phyloP scores from a whole-genome alignment of 2,797 vertebrate genomes.

The Sebastes vulpes region DNA sequence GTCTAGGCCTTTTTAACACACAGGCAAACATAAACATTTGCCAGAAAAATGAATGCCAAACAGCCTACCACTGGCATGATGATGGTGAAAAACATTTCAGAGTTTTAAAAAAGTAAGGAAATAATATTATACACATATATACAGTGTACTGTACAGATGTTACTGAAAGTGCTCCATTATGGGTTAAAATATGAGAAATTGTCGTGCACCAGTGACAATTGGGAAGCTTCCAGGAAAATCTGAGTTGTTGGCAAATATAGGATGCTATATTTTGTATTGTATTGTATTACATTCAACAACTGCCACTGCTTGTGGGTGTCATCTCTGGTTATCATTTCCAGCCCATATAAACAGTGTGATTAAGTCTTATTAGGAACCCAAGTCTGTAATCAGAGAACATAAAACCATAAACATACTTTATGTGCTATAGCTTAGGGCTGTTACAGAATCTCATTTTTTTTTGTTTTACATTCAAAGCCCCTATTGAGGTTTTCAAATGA shows the following conservation, averaged over 20 bases:
- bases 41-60: slow-evolving; percentile 20
- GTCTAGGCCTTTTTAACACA: slow-evolving; percentile 32
- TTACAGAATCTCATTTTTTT: not conserved
- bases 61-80: not conserved
- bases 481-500: not conserved
- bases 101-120: not conserved
- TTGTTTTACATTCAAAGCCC: not conserved
- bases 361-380: not conserved
- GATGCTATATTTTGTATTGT: not conserved
- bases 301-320: not conserved
- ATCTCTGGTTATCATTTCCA: not conserved
- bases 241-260: not conserved
- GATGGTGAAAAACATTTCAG: not conserved
- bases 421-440: not conserved
- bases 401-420: not conserved
- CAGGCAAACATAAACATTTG: slow-evolving; percentile 27
- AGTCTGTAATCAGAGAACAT: not conserved
- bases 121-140: too few relatives aligned
- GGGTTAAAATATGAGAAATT: not conserved
- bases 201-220: not conserved
- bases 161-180: not conserved
- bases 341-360: not conserved
- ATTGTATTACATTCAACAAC: not conserved
- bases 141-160: too few relatives aligned
- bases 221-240: not conserved